Percentiles rank a stretch among this genome's conserved stretches.
These are phyloP conservation scores for Poecilus cupreus DNA, from an alignment of 2,888 invertebrate species.

Conservation along the genomic window DNA sequence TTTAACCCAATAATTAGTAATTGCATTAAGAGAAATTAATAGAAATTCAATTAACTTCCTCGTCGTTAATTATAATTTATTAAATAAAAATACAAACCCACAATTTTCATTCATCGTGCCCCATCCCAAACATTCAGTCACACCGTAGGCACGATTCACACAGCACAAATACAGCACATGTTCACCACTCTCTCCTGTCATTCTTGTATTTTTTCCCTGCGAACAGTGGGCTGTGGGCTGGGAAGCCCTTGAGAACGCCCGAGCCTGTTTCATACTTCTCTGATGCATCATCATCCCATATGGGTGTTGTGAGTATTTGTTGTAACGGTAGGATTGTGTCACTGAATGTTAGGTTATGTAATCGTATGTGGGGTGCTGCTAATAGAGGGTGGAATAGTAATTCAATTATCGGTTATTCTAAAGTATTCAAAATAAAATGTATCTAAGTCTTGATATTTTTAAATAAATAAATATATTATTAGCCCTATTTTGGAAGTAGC, in stretches of 20 bases:
- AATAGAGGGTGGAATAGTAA: not conserved
- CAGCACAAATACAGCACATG: not conserved
- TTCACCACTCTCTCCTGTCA: constrained; percentile 13
- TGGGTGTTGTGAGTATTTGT: constrained; percentile 5
- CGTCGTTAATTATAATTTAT: not conserved
- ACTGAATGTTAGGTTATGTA: not conserved
- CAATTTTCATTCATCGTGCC: not conserved
- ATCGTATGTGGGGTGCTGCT: not conserved
- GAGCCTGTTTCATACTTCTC: not conserved
- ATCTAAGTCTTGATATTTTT: too few species aligned
- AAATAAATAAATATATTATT: too few species aligned
- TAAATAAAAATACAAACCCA: not conserved
- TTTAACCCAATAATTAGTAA: not conserved
- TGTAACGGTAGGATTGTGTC: not conserved
- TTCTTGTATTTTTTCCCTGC: constrained; percentile 17
- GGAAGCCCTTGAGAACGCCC: constrained; percentile 19
- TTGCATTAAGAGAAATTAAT: not conserved
- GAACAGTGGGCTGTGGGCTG: constrained; percentile 8
- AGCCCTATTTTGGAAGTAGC: too few species aligned
- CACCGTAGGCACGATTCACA: constrained; percentile 26
- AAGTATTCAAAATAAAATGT: too few species aligned
- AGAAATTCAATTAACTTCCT: not conserved
- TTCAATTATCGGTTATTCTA: not conserved
- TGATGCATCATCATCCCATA: constrained; percentile 11
- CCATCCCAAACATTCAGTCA: not conserved